Conservation (phyloP, 2,797 vertebrate genomes). For the Trachurus trachurus region DNA sequence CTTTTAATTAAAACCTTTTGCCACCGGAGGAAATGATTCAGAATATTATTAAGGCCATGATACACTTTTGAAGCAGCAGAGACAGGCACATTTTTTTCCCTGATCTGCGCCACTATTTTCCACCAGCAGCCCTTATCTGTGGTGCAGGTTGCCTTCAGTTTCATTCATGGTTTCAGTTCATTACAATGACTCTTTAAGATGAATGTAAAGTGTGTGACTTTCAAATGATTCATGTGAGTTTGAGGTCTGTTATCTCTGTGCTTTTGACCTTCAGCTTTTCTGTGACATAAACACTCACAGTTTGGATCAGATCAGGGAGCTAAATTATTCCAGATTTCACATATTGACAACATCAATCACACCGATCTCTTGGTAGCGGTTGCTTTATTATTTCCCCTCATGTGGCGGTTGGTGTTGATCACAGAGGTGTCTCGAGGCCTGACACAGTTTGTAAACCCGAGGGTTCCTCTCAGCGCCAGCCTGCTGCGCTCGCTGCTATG, state of each 20-base stretch:
- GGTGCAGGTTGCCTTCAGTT: background rate
- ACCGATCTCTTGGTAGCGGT: conserved; percentile 56
- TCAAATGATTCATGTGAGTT: background rate
- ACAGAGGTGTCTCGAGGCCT: conserved; percentile 83
- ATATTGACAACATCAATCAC: conserved; percentile 81
- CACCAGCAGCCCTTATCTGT: background rate
- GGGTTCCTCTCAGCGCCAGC: conserved; percentile 80
- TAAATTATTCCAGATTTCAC: conserved; percentile 71
- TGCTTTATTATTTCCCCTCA: conserved; percentile 59
- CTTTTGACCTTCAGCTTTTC: conserved; percentile 57
- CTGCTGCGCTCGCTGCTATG: conserved; percentile 82
- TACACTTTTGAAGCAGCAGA: conserved; percentile 40
- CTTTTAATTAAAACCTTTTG: conserved; percentile 80
- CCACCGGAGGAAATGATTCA: conserved; percentile 68
- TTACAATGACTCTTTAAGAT: background rate
- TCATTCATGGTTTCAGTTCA: background rate
- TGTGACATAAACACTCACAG: conserved; percentile 55
- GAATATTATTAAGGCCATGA: conserved; percentile 74
- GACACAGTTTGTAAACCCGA: conserved; percentile 86
- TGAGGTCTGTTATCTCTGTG: background rate
- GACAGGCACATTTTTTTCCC: conserved; percentile 6
- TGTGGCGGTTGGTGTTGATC: conserved; percentile 75
- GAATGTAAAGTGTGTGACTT: background rate
- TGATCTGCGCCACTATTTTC: conserved; percentile 3
- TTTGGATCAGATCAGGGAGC: conserved; percentile 61